A percentile compares a stretch with the other conserved stretches of the same genome.
Conservation (phyloP, 2,888 invertebrate genomes). For the Ellobium chinense region DNA sequence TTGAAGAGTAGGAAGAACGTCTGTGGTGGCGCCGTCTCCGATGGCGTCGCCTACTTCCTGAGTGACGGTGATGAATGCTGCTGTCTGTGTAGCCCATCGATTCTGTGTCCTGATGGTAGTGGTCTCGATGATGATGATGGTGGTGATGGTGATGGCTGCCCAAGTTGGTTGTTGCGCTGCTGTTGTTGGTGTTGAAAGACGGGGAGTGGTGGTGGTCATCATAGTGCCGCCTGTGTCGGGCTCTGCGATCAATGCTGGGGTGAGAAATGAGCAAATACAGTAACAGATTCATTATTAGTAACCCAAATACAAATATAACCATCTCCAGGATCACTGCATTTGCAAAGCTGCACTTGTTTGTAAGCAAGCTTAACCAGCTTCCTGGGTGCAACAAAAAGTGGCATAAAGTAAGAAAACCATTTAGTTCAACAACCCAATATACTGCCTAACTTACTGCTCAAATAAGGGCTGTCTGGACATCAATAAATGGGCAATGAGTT, state of each 20-base stretch:
- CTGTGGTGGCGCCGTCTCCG: conserved; percentile 56
- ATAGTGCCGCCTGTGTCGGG: conserved; percentile 32
- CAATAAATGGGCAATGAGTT: too few relatives aligned
- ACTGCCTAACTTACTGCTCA: too few relatives aligned
- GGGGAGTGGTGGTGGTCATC: conserved; percentile 33
- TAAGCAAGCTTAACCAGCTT: too few relatives aligned
- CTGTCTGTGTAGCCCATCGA: conserved; percentile 47
- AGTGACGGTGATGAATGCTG: conserved; percentile 27
- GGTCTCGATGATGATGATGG: conserved; percentile 59
- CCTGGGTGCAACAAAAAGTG: too few relatives aligned
- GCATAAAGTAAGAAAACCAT: too few relatives aligned
- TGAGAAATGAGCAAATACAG: too few relatives aligned
- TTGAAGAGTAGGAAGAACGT: conserved; percentile 59
- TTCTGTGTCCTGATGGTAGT: conserved; percentile 49
- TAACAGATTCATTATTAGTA: too few relatives aligned
- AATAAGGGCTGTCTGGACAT: too few relatives aligned
- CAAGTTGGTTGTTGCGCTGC: conserved; percentile 46
- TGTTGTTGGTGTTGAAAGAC: conserved; percentile 36
- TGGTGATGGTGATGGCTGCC: conserved; percentile 53
- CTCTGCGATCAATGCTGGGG: conserved; percentile 18
- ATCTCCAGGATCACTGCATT: too few relatives aligned
- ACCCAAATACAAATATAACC: too few relatives aligned
- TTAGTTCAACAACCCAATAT: too few relatives aligned
- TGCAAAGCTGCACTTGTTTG: too few relatives aligned
- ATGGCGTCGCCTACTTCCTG: conserved; percentile 49